Evolutionary conservation across 2,113 vertebrate species (phyloP), one percentile per base, ranked within the genome.

Genomic region (Marmota flaviventris): DNA sequence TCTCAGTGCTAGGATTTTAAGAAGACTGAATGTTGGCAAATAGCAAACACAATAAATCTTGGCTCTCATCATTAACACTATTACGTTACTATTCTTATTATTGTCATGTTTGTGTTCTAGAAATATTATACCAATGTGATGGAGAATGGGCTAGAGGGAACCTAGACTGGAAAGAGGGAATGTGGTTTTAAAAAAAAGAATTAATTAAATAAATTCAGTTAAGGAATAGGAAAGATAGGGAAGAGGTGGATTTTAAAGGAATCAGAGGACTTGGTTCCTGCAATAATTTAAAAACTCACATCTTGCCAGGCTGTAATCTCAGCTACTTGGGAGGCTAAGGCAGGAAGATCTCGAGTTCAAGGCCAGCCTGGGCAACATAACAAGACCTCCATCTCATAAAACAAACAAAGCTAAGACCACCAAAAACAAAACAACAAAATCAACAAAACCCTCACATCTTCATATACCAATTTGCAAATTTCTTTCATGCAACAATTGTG

Each of bases 21-120:
- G 87, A 96, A 92, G 37, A 77, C 78, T 56, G 78, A 79, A 81
- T 56, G 45, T 22, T 78, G 69, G 45, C 70, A 86, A 87, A 32
- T 45, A 76, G 45, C 42, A 77, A 72, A 12, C 39, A 85, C n/a
- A 82, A 24, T 32, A 82, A 29, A 10, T 11, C 9, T 73, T 84
- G 37, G 65, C 25, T n/a, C 72, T 92, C 45, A 53, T 16, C 37
- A 39, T 70, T 14, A 45, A 14, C 34, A 48, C 39, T 42, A 16
- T 51, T 83, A 12, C 24, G 39, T 67, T 76, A 32, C 9, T 85
- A 16, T 18, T 84, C 20, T 45, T 70, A 14, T 45, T 70, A 10
- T 51, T 83, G 37, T 24, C 24, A 83, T 48, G 16, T 42, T 65
- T 92, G 16, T 86, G 67, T 39, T 81, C 70, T 63, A 53, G 81